phyloP scores from a whole-genome alignment of 2,113 vertebrate species.

The Pycnonotus jocosus region DNA sequence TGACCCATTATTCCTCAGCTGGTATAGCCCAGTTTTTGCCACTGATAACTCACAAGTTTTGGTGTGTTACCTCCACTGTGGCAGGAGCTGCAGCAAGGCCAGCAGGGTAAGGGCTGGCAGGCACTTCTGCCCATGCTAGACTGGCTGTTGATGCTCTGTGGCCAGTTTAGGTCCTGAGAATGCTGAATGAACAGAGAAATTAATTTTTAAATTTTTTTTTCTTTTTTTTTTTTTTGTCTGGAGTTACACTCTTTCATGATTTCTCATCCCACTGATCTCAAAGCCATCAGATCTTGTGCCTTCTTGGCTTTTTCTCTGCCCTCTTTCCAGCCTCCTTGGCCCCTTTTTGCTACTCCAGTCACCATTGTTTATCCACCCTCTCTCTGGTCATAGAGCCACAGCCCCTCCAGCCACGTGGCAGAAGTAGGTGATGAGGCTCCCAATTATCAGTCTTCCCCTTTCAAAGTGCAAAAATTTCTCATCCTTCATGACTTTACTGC shows the following conservation, averaged over 20 bases:
- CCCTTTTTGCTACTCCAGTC: background rate
- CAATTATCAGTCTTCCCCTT: background rate
- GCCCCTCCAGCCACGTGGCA: background rate
- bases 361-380: too few species aligned
- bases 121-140: background rate
- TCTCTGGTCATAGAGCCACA: background rate
- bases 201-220: too few species aligned
- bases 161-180: background rate
- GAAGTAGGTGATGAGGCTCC: background rate
- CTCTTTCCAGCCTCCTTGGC: background rate
- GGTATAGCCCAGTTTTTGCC: background rate
- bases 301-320: background rate
- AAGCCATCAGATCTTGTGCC: background rate
- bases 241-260: background rate
- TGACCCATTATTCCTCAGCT: background rate
- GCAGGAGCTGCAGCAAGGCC: background rate
- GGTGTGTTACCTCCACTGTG: fast-evolving
- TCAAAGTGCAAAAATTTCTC: background rate
- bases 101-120: background rate
- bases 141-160: background rate
- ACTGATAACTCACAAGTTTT: fast-evolving
- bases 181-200: background rate
- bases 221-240: background rate
- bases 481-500: background rate
- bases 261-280: background rate